Conservation (phyloP, 1,140 invertebrate species). For the Eueides isabella region DNA sequence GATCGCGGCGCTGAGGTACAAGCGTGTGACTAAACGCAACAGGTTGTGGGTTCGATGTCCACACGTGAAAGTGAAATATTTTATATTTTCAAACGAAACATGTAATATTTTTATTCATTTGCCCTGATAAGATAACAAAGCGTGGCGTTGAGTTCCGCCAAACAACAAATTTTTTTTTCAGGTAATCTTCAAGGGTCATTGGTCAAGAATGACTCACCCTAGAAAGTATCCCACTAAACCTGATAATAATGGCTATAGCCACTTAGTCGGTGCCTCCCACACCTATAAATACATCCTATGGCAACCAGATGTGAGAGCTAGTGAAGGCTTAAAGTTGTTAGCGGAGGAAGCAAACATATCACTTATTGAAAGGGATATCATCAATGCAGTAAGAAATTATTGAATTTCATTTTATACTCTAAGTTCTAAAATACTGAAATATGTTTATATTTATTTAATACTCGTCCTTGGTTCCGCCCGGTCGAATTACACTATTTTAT, state of each 20-base stretch:
- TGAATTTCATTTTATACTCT: background rate
- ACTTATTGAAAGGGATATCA: slow-evolving; percentile 61
- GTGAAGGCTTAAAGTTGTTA: slow-evolving; percentile 50
- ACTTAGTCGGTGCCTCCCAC: slow-evolving; percentile 71
- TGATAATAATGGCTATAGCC: slow-evolving; percentile 69
- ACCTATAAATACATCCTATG: slow-evolving; percentile 55
- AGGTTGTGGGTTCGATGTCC: too few relatives aligned
- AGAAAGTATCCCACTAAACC: slow-evolving; percentile 66
- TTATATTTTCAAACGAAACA: too few relatives aligned
- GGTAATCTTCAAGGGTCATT: slow-evolving; percentile 67
- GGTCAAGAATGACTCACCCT: slow-evolving; percentile 66
- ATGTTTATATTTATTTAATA: too few relatives aligned
- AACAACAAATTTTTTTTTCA: slow-evolving; percentile 27
- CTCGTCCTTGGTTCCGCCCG: too few relatives aligned
- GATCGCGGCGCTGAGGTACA: too few relatives aligned
- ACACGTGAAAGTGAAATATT: too few relatives aligned
- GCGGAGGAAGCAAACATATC: slow-evolving; percentile 56
- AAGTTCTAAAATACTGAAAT: too few relatives aligned
- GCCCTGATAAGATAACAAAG: too few relatives aligned
- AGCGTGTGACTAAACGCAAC: too few relatives aligned
- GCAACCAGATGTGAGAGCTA: slow-evolving; percentile 55
- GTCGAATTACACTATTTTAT: too few relatives aligned
- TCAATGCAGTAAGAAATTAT: slow-evolving; percentile 53
- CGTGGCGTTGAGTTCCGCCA: too few relatives aligned
- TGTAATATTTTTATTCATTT: too few relatives aligned